Conservation (phyloP, 1,140 invertebrate genomes). For the Brachionus rotundiformis region DNA sequence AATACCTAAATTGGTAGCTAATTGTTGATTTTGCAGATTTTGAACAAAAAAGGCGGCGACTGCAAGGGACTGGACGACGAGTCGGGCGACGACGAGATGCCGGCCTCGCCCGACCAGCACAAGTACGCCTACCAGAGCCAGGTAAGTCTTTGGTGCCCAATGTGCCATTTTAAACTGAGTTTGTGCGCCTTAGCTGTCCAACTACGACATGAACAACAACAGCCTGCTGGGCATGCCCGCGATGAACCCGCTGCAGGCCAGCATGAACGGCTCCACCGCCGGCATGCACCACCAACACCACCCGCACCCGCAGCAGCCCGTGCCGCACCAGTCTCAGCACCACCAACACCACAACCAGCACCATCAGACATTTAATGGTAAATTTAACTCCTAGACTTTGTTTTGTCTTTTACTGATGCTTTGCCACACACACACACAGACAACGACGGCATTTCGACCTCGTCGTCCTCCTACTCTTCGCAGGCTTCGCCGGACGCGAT, state of each 20-base stretch:
- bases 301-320: not conserved
- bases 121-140: slow-evolving; percentile 28
- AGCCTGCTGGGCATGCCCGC: not conserved
- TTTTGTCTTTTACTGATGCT: too few relatives aligned
- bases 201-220: not conserved
- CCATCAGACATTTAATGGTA: not conserved
- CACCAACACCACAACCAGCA: not conserved
- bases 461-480: slow-evolving; percentile 45
- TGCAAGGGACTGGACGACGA: slow-evolving; percentile 44
- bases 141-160: not conserved
- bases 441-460: slow-evolving; percentile 21
- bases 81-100: slow-evolving; percentile 26
- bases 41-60: slow-evolving; percentile 48
- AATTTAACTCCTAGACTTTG: not conserved
- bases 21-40: not conserved
- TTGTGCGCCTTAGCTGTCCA: not conserved
- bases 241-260: not conserved
- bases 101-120: not conserved
- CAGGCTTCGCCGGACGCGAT: slow-evolving; percentile 40
- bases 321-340: not conserved
- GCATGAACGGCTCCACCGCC: not conserved
- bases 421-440: too few relatives aligned
- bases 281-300: not conserved
- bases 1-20: too few relatives aligned
- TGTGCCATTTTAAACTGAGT: not conserved